Evolutionary conservation across 1,140 invertebrate species (phyloP).

Genomic region (Lysiphlebus fabarum): DNA sequence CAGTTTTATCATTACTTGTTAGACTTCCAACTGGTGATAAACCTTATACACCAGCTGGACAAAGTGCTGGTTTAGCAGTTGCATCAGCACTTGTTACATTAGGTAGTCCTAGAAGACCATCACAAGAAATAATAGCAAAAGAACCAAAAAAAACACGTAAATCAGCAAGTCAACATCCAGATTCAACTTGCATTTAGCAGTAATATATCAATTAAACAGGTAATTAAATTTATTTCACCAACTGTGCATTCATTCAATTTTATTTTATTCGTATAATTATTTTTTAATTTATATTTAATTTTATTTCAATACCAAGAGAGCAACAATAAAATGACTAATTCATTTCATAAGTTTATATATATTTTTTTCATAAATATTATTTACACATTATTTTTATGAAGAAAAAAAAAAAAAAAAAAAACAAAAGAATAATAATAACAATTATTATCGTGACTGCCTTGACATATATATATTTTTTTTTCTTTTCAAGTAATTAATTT

Average conservation of each 20-base stretch:
- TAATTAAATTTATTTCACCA: constrained; percentile 17
- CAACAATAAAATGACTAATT: constrained; percentile 9
- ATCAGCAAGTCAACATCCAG: constrained; percentile 70
- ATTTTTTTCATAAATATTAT: constrained; percentile 1
- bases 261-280: constrained; percentile 18
- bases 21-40: constrained; percentile 78
- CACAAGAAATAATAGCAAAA: constrained; percentile 64
- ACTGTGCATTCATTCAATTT: constrained; percentile 17
- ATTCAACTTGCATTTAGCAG: constrained; percentile 55
- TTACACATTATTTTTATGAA: not conserved
- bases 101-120: constrained; percentile 72
- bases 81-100: constrained; percentile 83
- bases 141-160: constrained; percentile 65
- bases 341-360: not conserved
- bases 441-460: too few species aligned
- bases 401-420: not conserved
- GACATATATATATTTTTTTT: too few species aligned
- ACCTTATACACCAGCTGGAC: constrained; percentile 76
- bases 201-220: constrained; percentile 8
- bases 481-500: too few species aligned
- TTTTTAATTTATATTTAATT: constrained; percentile 6
- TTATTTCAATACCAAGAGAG: constrained; percentile 2
- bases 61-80: constrained; percentile 78
- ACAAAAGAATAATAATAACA: too few species aligned
- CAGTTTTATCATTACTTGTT: constrained; percentile 88